Evolutionary conservation across 2,113 vertebrate species (phyloP), one percentile per base, ranked within the genome.

Genomic region (Indri indri): DNA sequence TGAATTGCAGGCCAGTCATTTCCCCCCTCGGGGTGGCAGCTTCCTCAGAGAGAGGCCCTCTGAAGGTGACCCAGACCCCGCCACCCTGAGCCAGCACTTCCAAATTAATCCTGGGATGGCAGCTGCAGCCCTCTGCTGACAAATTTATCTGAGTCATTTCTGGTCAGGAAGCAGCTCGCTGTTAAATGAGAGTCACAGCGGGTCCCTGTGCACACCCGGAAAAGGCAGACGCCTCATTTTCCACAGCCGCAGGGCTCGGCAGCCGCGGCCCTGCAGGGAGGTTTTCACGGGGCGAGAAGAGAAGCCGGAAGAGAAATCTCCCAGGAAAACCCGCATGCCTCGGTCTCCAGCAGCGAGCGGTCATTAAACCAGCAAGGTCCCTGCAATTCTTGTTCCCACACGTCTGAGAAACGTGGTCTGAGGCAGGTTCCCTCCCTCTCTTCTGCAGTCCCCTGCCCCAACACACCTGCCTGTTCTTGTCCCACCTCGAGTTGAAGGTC

Each of bases 71-170:
- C 98, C 95, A 96, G 98, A 97, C 97, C 94, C 96, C 42, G 96
- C 97, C 77, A 4, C 13, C 85, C 85, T 79, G 97, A 98, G 98
- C 97, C 98, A 97, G 97, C 97, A 18, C 80, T 94, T 96, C 68
- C 97, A 97, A 88, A 97, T 90, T 1, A 95, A 95, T 96, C 96
- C 97, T 74, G 77, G 87, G 52, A 73, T 61, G 47, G 65, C 97
- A 94, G 97, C 94, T 16, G 82, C 97, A 92, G 97, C 73, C 96
- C 61, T 30, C 95, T 0, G 10, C 76, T 27, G 6, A 16, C 88
- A 45, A 47, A 97, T 92, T 37, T 84, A 76, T 98, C 97, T 50
- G 96, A 98, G 98, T 95, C 98, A 97, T 88, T 32, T 65, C 45
- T 86, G 27, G 85, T 94, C 98, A 95, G 65, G 92, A 66, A 98